Base-by-base conservation (phyloP, 2,888 invertebrate genomes). In the Lymantria dispar region DNA sequence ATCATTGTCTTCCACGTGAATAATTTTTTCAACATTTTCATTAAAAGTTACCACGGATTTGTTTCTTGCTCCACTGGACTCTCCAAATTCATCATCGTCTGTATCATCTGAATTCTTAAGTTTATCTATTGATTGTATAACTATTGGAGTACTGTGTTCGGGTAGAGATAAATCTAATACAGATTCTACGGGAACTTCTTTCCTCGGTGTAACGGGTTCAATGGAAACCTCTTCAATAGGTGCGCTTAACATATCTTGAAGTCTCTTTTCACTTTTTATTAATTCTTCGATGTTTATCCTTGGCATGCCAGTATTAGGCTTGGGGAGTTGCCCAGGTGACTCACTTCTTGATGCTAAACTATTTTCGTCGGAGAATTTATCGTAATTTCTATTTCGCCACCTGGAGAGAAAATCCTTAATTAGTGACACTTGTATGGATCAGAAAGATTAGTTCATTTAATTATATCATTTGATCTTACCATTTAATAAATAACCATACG, bases 31-130 rank as follows among this genome's bases (percentile, higher is more conserved):
- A 31, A 92, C 92, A 36, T 92, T 88, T 69, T 92, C 92, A 70
- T 92, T 93, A 60, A 93, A 93, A 0, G 90, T 92, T 8, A 93
- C 93, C 0, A 90, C 87, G 3, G 92, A 91, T 71, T 92, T 92
- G 60, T 83, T 81, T 61, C 77, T 78, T 1, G 72, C 52, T 54
- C 53, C 72, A 47, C 60, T 71, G 9, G 49, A 59, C 76, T 91
- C 91, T 1, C 90, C 91, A 53, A 80, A 90, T 65, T 91, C 91
- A 58, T 91, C 87, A 13, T 83, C 86, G 13, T 85, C 86, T 0
- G 79, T 81, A 7, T 85, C 83, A 7, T 62, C 72, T 11, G 78
- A 81, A 45, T 84, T 83, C 70, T 91, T 90, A 29, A 90, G 67
- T 65, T 87, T 87, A 52, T 90, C 87, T 54, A 86, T 84, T 1